phyloP scores from a whole-genome alignment of 1,140 invertebrate genomes.

The Aphaenogaster ashmeadi region DNA sequence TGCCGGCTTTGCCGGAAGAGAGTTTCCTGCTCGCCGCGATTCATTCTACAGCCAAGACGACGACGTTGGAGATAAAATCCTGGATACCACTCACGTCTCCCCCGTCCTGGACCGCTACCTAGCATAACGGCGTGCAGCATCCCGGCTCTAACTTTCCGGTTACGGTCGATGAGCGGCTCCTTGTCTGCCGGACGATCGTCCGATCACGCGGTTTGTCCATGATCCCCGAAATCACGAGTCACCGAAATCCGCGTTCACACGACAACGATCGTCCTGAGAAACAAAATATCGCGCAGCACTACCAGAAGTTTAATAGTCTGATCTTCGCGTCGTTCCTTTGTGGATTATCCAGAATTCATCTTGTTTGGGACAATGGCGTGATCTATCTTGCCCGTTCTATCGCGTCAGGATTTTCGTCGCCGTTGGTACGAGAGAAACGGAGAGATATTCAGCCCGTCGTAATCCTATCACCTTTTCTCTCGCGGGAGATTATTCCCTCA shows the following conservation, averaged over 20 bases:
- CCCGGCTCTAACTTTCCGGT: conserved; percentile 68
- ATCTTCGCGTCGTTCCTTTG: not conserved
- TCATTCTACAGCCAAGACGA: conserved; percentile 87
- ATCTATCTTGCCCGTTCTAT: not conserved
- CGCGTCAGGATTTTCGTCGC: not conserved
- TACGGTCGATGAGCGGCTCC: conserved; percentile 27
- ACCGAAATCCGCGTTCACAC: conserved; percentile 9
- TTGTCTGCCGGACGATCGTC: conserved; percentile 31
- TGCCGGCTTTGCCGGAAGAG: conserved; percentile 89
- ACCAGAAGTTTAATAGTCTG: not conserved
- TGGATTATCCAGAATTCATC: not conserved
- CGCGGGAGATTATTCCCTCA: not conserved
- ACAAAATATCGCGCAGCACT: not conserved
- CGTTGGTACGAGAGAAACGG: not conserved
- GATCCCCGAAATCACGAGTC: conserved; percentile 37
- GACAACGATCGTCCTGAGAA: not conserved
- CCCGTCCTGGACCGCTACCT: conserved; percentile 80
- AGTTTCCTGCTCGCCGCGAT: conserved; percentile 89
- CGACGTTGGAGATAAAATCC: conserved; percentile 77
- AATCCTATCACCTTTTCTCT: not conserved
- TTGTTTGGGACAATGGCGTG: not conserved
- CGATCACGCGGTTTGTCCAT: conserved; percentile 61
- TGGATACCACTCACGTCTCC: conserved; percentile 81
- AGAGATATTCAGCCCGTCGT: not conserved
- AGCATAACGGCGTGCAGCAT: conserved; percentile 83